A percentile compares a stretch with the other conserved stretches of the same genome.
phyloP scores from a whole-genome alignment of 1,140 invertebrate genomes.

The Drosophila sproati region DNA sequence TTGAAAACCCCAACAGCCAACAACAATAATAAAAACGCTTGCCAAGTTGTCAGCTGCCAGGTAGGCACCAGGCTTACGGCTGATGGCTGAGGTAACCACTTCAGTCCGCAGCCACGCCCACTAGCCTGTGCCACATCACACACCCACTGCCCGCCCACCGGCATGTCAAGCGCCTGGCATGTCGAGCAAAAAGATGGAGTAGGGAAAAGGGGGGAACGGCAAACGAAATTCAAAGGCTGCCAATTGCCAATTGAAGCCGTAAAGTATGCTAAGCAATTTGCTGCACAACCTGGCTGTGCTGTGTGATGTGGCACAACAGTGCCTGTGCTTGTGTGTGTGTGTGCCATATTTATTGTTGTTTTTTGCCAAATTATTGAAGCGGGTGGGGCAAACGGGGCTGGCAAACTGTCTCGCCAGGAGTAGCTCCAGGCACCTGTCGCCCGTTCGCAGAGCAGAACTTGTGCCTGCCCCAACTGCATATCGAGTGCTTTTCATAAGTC shows the following conservation, averaged over 20 bases:
- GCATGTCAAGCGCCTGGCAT: constrained; percentile 40
- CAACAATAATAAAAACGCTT: constrained; percentile 53
- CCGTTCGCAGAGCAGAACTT: constrained; percentile 15
- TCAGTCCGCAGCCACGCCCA: not conserved
- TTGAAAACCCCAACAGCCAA: constrained; percentile 28
- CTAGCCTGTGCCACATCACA: not conserved
- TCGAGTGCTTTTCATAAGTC: constrained; percentile 61
- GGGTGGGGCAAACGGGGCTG: not conserved
- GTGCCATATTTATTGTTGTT: constrained; percentile 72
- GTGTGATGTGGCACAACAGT: not conserved
- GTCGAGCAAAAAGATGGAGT: constrained; percentile 52
- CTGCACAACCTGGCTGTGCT: constrained; percentile 42
- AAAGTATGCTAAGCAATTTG: constrained; percentile 82
- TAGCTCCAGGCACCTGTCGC: constrained; percentile 18
- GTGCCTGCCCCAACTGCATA: constrained; percentile 25
- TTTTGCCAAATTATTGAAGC: constrained; percentile 51
- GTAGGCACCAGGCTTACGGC: constrained; percentile 61
- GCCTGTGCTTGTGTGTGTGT: constrained; percentile 25
- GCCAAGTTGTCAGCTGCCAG: constrained; percentile 76
- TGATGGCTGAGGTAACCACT: constrained; percentile 21
- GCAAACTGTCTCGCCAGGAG: constrained; percentile 16
- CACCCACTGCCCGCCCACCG: not conserved
- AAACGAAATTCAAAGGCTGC: constrained; percentile 77
- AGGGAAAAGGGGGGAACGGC: constrained; percentile 19
- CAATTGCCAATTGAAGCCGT: constrained; percentile 82